Base-by-base conservation (phyloP, 2,113 vertebrate species). In the Melanocharis versteri region DNA sequence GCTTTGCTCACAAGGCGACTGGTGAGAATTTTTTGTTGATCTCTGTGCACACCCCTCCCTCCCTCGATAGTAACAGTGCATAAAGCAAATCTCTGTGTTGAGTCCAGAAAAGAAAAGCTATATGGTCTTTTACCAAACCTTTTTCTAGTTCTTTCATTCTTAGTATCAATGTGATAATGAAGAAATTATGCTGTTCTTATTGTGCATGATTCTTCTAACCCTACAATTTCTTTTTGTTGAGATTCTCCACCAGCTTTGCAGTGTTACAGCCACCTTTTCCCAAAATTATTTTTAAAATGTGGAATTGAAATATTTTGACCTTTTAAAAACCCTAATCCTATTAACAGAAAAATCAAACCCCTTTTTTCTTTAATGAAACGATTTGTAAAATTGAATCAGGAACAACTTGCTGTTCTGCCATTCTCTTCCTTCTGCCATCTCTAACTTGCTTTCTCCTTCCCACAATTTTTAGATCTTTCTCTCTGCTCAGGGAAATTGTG, bases 1-100 rank as follows among this genome's bases (percentile, higher is more conserved):
- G 5, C 13, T 48, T 30, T 42, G 30, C 30, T 22, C 48, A 4
- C 4, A 8, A 47, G 15, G 39, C 2, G 2, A 37, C 21, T 6
- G 26, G 18, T 33, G 30, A 85, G 44, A 42, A 28, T 24, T n/a
- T 53, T 16, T 4, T 17, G 40, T 19, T 45, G 16, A 30, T 42
- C 17, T n/a, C 39, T 33, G 13, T 13, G 48, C 11, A 4, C 0
- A 2, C 40, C 16, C 15, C 3, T 6, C 15, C 37, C 23, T 2
- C 0, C 13, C 30, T 16, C 2, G 1, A 16, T 6, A 40, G 5
- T 13, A 76, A 39, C 12, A 40, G 15, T 44, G 31, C 39, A 57
- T 14, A 42, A 50, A 93, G 50, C 30, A 54, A 50, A 45, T 33
- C 16, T 70, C 42, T 66, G 20, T 50, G 45, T 24, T 54, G 26